A percentile compares a stretch with the other conserved stretches of the same genome.
These are phyloP conservation scores for Amphimedon queenslandica DNA, from an alignment of 37 sponge, comb jelly and placozoan species.

Conservation along the genomic window DNA sequence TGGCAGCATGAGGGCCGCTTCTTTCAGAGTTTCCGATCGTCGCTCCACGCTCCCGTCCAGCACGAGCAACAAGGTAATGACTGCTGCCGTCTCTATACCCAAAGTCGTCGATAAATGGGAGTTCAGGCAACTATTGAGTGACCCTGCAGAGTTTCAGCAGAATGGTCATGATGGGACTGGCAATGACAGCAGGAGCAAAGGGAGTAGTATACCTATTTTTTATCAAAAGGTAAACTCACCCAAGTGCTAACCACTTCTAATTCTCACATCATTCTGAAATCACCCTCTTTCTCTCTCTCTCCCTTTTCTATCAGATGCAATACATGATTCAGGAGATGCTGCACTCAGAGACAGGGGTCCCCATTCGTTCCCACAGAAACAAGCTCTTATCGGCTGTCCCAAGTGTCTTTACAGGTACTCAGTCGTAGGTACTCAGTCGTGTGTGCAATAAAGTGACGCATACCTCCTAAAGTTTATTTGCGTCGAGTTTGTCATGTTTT, in stretches of 20 bases:
- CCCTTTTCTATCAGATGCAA: slow-evolving; percentile 43
- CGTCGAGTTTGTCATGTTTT: too few relatives aligned
- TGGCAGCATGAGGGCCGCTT: too few relatives aligned
- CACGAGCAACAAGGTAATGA: neutral
- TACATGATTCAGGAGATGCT: slow-evolving; percentile 41
- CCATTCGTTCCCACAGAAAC: slow-evolving; percentile 43
- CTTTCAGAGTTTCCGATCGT: too few relatives aligned
- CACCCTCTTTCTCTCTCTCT: too few relatives aligned
- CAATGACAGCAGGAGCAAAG: too few relatives aligned
- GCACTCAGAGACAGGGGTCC: slow-evolving; percentile 58
- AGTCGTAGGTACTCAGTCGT: neutral
- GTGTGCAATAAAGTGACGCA: neutral
- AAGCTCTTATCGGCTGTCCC: slow-evolving; percentile 47
- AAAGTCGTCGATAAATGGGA: neutral
- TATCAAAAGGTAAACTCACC: too few relatives aligned
- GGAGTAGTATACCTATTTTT: too few relatives aligned
- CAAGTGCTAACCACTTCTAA: too few relatives aligned
- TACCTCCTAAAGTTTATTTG: too few relatives aligned
- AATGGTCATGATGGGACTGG: too few relatives aligned
- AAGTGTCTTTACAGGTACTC: slow-evolving; percentile 54
- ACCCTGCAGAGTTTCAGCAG: neutral
- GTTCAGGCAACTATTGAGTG: neutral
- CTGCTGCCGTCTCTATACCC: neutral
- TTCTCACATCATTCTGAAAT: too few relatives aligned
- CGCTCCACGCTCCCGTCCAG: neutral